Evolutionary conservation across 2,797 vertebrate species (phyloP), one percentile per base, ranked within the genome.

Genomic region (Ctenopoma multispine): DNA sequence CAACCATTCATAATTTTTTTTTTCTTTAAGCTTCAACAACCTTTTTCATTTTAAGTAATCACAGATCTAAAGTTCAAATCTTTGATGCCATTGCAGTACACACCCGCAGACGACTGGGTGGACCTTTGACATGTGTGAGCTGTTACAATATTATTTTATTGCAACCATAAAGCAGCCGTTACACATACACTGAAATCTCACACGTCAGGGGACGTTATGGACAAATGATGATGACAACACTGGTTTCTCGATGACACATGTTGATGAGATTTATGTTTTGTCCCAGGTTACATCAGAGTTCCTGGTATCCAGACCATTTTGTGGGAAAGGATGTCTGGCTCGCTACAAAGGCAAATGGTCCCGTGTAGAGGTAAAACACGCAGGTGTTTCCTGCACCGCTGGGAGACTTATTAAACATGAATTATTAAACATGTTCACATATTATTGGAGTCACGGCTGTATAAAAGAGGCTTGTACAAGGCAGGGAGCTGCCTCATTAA

Each of bases 301-400:
- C 83, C 94, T 96, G 72, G 93, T 99, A 24, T 96, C 95, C 0
- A 82, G 93, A 41, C 97, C 97, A 18, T 99, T 97, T 89, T 99
- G 96, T 93, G 97, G 98, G 51, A 99, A 98, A 90, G 90, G 89
- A 81, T 99, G 98, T 84, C 92, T 99, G 90, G 95, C 96, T 66
- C 94, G 94, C 67, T 96, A 94, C 89, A 99, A 98, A 94, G 96
- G 96, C 82, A 97, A 95, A 93, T 98, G 95, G 97, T 93, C 96
- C 50, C 96, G 98, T 54, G 96, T 97, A 4, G 97, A 98, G 96
- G 98, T 99, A 92, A 94, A 92, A 53, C 2, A 14, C 11, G 1
- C 38, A 20, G n/a, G n/a, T 3, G 8, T n/a, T 40, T 14, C 24
- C 34, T 54, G 54, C 23, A 48, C 38, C 61, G 54, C 18, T 38